A percentile compares a stretch with the other conserved stretches of the same genome.
Evolutionary conservation across 2,888 invertebrate genomes (phyloP).

Genomic region (Andrena fulva): DNA sequence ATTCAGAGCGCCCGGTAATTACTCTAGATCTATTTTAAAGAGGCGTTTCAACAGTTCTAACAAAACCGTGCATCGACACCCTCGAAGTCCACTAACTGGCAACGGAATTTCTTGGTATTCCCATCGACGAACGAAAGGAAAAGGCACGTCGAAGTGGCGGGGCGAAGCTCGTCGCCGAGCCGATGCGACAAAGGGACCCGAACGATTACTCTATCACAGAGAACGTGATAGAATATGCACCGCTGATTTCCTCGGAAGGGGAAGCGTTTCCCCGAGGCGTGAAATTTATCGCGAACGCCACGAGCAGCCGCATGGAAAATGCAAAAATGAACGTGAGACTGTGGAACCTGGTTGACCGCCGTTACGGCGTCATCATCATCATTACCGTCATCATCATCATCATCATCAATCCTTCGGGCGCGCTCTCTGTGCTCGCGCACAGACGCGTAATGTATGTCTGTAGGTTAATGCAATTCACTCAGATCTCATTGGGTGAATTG

Average conservation of each 20-base stretch:
- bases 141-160: not conserved
- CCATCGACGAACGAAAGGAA: not conserved
- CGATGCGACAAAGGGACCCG: not conserved
- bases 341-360: conserved; percentile 63
- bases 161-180: not conserved
- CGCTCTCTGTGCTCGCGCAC: conserved; percentile 72
- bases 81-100: not conserved
- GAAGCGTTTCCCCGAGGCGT: conserved; percentile 24
- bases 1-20: not conserved
- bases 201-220: conserved; percentile 16
- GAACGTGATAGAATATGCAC: conserved; percentile 5
- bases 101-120: not conserved
- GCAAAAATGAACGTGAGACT: conserved; percentile 64
- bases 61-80: not conserved
- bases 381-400: conserved; percentile 49
- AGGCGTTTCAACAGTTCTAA: too few species aligned
- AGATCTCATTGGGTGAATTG: conserved; percentile 83
- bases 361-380: conserved; percentile 58
- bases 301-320: conserved; percentile 38
- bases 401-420: conserved; percentile 60
- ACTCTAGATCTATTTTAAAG: too few species aligned
- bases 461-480: conserved; percentile 84
- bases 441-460: conserved; percentile 83
- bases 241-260: conserved; percentile 19
- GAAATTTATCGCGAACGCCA: conserved; percentile 9